Conservation (phyloP, 2,888 invertebrate genomes). For the Dorcus hopei region DNA sequence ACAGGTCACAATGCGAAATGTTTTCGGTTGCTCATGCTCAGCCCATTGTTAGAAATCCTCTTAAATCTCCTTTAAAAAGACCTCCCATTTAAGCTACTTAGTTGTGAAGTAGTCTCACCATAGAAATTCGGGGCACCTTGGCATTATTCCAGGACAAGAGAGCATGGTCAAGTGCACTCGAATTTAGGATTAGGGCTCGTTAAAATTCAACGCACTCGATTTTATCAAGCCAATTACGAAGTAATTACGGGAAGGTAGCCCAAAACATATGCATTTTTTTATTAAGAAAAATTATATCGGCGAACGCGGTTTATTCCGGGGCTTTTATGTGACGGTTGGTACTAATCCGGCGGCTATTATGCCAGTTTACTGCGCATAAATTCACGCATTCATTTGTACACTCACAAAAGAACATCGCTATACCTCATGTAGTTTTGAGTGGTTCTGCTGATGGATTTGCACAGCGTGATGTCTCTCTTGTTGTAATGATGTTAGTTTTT, state of each 20-base stretch:
- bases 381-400: constrained; percentile 21
- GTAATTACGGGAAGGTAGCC: too few species aligned
- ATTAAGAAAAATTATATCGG: too few species aligned
- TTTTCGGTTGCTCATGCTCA: constrained; percentile 23
- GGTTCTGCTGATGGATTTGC: constrained; percentile 41
- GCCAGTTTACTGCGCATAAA: constrained; percentile 22
- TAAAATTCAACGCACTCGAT: too few species aligned
- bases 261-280: too few species aligned
- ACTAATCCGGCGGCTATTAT: too few species aligned
- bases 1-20: constrained; percentile 6
- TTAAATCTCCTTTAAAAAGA: constrained; percentile 15
- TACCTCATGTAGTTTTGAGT: constrained; percentile 33
- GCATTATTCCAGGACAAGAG: background rate
- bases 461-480: constrained; percentile 34
- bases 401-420: constrained; percentile 32
- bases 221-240: too few species aligned
- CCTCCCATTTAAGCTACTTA: constrained; percentile 26
- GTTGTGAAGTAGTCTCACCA: constrained; percentile 16
- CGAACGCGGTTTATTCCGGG: too few species aligned
- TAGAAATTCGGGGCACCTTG: background rate
- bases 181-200: too few species aligned
- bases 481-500: background rate
- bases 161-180: background rate
- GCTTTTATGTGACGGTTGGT: too few species aligned
- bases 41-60: constrained; percentile 24